Conservation (phyloP, 2,888 invertebrate species). For the Gortyna flavago region DNA sequence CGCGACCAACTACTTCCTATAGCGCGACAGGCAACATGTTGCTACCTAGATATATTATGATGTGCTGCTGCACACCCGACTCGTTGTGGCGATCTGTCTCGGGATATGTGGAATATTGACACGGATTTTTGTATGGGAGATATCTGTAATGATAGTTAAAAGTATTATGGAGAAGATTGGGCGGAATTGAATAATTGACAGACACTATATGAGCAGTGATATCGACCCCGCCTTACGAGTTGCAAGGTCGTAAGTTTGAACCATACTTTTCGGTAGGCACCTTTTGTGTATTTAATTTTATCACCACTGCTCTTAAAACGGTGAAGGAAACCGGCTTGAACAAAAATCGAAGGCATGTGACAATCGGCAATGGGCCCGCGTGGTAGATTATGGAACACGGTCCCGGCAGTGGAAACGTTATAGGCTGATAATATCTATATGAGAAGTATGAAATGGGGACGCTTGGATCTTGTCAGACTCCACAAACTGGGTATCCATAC, state of each 20-base stretch:
- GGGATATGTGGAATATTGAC: slow-evolving; percentile 22
- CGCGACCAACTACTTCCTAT: slow-evolving; percentile 65
- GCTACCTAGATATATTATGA: slow-evolving; percentile 52
- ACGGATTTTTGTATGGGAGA: not conserved
- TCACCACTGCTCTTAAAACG: not conserved
- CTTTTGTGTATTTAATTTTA: too few species aligned
- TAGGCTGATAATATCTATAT: not conserved
- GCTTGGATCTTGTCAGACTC: not conserved
- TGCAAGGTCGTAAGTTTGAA: not conserved
- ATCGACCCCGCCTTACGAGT: not conserved
- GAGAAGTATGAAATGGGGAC: not conserved
- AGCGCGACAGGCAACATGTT: slow-evolving; percentile 56
- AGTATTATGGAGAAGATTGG: not conserved
- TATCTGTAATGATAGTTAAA: not conserved
- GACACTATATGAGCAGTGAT: not conserved
- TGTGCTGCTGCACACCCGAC: not conserved
- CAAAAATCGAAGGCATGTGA: not conserved
- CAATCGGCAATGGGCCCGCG: not conserved
- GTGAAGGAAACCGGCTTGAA: not conserved
- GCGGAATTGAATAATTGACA: not conserved
- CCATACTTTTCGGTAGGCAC: not conserved
- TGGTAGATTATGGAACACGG: not conserved
- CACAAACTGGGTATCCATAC: not conserved
- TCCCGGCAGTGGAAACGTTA: not conserved
- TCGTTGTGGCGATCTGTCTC: slow-evolving; percentile 28